A percentile compares a stretch with the other conserved stretches of the same genome.
Conservation (phyloP, 2,888 invertebrate genomes). For the Tupiocoris notatus region DNA sequence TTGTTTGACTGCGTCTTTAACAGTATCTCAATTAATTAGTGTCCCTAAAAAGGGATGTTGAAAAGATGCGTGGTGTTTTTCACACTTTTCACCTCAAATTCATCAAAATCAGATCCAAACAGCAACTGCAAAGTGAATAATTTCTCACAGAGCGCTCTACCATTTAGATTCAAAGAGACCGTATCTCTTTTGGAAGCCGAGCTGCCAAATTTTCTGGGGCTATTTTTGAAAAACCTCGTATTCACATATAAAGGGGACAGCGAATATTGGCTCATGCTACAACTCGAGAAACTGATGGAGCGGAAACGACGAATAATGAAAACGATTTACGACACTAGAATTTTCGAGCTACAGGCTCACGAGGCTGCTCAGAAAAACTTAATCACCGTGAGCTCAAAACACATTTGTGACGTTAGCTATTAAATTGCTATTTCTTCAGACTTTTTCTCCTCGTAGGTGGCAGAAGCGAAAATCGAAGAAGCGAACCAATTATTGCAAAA, state of each 20-base stretch:
- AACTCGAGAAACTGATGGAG: slow-evolving; percentile 6
- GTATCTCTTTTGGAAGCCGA: slow-evolving; percentile 11
- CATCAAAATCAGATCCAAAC: too few species aligned
- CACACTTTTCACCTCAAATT: too few species aligned
- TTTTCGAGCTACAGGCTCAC: slow-evolving; percentile 6
- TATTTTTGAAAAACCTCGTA: background rate
- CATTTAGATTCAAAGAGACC: slow-evolving; percentile 29
- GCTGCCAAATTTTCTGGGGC: slow-evolving; percentile 14
- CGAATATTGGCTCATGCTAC: slow-evolving; percentile 35
- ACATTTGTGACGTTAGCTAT: too few species aligned
- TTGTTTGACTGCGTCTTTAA: too few species aligned
- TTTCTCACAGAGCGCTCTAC: too few species aligned
- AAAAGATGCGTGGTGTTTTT: too few species aligned
- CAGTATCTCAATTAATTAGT: too few species aligned
- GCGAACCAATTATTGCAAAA: too few species aligned
- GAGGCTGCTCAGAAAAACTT: background rate
- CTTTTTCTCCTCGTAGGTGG: too few species aligned
- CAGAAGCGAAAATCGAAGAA: background rate
- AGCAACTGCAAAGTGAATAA: too few species aligned
- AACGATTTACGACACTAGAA: slow-evolving; percentile 10
- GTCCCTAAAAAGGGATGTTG: too few species aligned
- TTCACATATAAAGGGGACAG: slow-evolving; percentile 13
- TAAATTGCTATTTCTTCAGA: too few species aligned
- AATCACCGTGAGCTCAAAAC: background rate
- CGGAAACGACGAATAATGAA: slow-evolving; percentile 7